Conservation (phyloP, 1,140 invertebrate species). For the Matsumurasca onukii region DNA sequence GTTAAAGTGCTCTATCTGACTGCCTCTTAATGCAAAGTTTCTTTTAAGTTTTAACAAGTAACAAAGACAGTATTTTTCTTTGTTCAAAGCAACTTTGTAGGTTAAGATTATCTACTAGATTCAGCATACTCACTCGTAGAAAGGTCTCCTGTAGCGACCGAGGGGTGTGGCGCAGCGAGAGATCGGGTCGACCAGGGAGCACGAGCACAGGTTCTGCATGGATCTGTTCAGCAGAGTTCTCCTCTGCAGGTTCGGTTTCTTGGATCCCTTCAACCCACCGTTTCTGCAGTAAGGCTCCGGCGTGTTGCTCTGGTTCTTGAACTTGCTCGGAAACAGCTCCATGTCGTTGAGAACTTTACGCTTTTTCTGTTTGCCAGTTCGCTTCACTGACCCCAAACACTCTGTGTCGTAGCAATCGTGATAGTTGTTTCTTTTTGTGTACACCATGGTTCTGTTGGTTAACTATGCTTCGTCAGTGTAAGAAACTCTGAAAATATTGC, state of each 20-base stretch:
- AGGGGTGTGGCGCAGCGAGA: background rate
- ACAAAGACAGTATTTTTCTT: too few species aligned
- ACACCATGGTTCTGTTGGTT: slow-evolving; percentile 8
- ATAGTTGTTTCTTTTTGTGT: slow-evolving; percentile 18
- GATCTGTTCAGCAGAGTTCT: slow-evolving; percentile 13
- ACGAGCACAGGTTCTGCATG: background rate
- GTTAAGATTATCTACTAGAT: too few species aligned
- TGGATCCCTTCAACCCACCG: too few species aligned
- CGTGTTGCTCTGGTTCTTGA: background rate
- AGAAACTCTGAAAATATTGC: too few species aligned
- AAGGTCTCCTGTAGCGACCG: too few species aligned
- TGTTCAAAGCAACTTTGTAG: background rate
- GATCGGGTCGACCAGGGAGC: background rate
- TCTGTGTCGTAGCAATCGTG: background rate
- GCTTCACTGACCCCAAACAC: background rate
- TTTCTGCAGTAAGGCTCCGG: background rate
- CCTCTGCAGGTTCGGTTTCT: background rate
- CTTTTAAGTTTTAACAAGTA: too few species aligned
- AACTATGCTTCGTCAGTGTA: too few species aligned
- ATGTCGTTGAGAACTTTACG: background rate
- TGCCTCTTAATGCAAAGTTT: too few species aligned
- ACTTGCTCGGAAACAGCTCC: slow-evolving; percentile 1
- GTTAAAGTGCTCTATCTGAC: too few species aligned
- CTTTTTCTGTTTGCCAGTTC: background rate
- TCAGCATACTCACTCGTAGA: too few species aligned